These are phyloP conservation scores for Aphidius colemani DNA, from an alignment of 2,888 invertebrate genomes.

Conservation along the genomic window DNA sequence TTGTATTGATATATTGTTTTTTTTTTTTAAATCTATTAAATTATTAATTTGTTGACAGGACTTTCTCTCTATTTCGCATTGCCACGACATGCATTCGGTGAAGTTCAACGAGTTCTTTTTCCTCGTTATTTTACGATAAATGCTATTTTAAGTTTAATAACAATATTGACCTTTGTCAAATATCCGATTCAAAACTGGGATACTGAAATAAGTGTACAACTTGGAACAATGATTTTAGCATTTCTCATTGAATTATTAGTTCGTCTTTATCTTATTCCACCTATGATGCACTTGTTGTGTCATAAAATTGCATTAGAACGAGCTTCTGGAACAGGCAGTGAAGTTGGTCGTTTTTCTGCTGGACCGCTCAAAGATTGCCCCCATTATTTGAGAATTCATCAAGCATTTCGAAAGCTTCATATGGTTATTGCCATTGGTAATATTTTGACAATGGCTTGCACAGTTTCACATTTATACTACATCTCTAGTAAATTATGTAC, in stretches of 20 bases:
- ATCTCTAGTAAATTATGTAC: constrained; percentile 64
- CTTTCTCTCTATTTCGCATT: constrained; percentile 83
- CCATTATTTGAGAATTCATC: constrained; percentile 77
- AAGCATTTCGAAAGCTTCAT: constrained; percentile 76
- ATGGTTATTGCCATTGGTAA: constrained; percentile 81
- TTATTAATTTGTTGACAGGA: constrained; percentile 64
- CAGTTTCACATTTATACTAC: constrained; percentile 71
- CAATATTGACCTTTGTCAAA: constrained; percentile 72
- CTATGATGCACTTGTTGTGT: constrained; percentile 74
- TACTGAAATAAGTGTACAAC: constrained; percentile 63
- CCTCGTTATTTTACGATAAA: constrained; percentile 86
- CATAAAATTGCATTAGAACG: constrained; percentile 77
- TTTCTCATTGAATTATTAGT: constrained; percentile 77
- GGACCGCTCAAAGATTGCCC: constrained; percentile 77
- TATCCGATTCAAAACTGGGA: constrained; percentile 62
- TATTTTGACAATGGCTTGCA: constrained; percentile 71
- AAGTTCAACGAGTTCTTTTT: constrained; percentile 84
- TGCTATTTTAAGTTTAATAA: constrained; percentile 73
- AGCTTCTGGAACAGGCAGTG: constrained; percentile 77
- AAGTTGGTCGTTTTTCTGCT: constrained; percentile 74
- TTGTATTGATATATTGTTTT: neutral
- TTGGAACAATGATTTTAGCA: constrained; percentile 67
- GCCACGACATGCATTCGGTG: constrained; percentile 85
- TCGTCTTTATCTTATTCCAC: constrained; percentile 76
- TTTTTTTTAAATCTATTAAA: neutral